These are phyloP conservation scores for Corythornis vintsioides DNA, from an alignment of 2,113 vertebrate species.

Conservation along the genomic window DNA sequence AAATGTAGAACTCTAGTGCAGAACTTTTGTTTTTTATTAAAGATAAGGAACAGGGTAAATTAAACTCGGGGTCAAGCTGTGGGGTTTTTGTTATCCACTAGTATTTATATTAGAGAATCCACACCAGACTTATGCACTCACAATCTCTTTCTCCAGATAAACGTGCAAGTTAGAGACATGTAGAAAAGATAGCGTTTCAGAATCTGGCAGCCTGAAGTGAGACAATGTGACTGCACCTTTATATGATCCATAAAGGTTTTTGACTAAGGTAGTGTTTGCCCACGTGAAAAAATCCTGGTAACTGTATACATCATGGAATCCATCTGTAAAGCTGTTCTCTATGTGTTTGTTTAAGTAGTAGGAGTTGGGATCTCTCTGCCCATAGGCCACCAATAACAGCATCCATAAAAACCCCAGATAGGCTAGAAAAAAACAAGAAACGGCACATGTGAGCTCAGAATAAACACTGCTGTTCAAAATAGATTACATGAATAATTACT, in stretches of 20 bases:
- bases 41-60: neutral
- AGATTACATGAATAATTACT: neutral
- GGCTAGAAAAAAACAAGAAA: slow-evolving; percentile 70
- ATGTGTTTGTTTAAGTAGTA: slow-evolving; percentile 91
- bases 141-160: neutral
- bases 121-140: neutral
- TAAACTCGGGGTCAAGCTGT: neutral
- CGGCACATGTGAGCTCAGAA: neutral
- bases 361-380: slow-evolving; percentile 90
- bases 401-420: slow-evolving; percentile 93
- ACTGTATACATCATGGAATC: slow-evolving; percentile 78
- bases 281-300: slow-evolving; percentile 86
- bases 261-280: slow-evolving; percentile 87
- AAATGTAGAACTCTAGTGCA: neutral
- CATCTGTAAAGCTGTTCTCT: slow-evolving; percentile 84
- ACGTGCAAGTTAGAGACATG: neutral
- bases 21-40: neutral
- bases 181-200: neutral
- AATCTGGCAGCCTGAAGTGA: neutral
- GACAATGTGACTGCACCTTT: slow-evolving; percentile 77
- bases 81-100: neutral
- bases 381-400: slow-evolving; percentile 90
- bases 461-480: neutral
- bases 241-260: slow-evolving; percentile 84
- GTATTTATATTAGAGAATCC: neutral